These are phyloP conservation scores for Hozukius guyotensis DNA, from an alignment of 2,797 vertebrate species.

Conservation along the genomic window DNA sequence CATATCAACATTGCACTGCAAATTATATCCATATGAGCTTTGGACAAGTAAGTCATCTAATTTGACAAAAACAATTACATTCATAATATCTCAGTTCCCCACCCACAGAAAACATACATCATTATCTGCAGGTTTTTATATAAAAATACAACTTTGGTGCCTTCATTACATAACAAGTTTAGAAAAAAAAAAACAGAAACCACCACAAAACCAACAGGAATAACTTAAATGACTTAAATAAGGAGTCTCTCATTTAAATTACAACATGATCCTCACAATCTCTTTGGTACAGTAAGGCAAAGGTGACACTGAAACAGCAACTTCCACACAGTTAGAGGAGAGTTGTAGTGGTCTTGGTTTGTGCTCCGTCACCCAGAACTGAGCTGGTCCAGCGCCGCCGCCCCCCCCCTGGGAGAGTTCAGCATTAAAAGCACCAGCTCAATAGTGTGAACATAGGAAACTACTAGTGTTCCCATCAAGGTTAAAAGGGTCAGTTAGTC, in stretches of 20 bases:
- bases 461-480: background rate
- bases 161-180: conserved; percentile 14
- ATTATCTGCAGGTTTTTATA: conserved; percentile 4
- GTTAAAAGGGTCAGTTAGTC: background rate
- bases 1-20: conserved; percentile 39
- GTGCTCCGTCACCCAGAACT: background rate
- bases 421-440: background rate
- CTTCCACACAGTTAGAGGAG: background rate
- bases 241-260: conserved; percentile 4
- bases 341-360: background rate
- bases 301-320: conserved; percentile 13
- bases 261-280: conserved; percentile 13
- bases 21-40: conserved; percentile 5
- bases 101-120: background rate
- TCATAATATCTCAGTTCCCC: conserved; percentile 5
- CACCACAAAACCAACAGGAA: conserved; percentile 28
- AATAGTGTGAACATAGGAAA: background rate
- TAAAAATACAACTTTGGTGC: conserved; percentile 47
- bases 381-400: background rate
- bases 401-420: too few species aligned
- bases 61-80: conserved; percentile 39
- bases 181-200: background rate
- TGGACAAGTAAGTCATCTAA: background rate
- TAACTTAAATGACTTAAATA: conserved; percentile 36
- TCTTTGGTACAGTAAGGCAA: conserved; percentile 72